These are phyloP conservation scores for Vimba vimba DNA, from an alignment of 2,113 vertebrate species.

Conservation along the genomic window DNA sequence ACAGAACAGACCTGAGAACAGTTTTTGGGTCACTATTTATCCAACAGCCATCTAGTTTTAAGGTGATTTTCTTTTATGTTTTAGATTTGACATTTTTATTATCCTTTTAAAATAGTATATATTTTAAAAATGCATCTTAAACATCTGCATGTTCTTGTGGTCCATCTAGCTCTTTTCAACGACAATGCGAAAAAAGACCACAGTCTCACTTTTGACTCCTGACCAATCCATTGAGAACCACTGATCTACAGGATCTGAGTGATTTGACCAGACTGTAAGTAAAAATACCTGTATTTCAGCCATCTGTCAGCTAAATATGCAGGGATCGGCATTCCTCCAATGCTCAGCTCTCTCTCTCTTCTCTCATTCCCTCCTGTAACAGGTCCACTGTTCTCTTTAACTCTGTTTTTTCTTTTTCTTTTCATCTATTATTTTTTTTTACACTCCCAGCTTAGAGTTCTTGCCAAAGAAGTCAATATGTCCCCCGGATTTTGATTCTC, in stretches of 20 bases:
- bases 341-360: neutral
- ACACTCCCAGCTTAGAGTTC: neutral
- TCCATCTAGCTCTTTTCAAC: neutral
- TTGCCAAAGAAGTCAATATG: slow-evolving; percentile 24
- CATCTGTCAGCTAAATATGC: slow-evolving; percentile 29
- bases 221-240: neutral
- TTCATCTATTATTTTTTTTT: neutral
- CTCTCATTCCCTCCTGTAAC: slow-evolving; percentile 13
- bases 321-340: slow-evolving; percentile 13
- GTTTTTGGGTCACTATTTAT: neutral
- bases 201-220: neutral
- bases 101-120: neutral
- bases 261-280: neutral
- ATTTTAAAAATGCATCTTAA: neutral
- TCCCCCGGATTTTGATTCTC: slow-evolving; percentile 13
- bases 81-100: neutral
- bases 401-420: neutral
- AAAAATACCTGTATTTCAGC: slow-evolving; percentile 27
- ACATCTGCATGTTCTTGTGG: neutral
- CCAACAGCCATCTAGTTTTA: neutral
- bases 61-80: neutral
- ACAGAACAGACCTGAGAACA: neutral
- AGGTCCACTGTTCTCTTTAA: slow-evolving; percentile 22
- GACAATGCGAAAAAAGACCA: neutral
- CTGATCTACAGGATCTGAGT: neutral